Conservation (phyloP, 1,140 invertebrate genomes). For the Lanistes nyassanus region DNA sequence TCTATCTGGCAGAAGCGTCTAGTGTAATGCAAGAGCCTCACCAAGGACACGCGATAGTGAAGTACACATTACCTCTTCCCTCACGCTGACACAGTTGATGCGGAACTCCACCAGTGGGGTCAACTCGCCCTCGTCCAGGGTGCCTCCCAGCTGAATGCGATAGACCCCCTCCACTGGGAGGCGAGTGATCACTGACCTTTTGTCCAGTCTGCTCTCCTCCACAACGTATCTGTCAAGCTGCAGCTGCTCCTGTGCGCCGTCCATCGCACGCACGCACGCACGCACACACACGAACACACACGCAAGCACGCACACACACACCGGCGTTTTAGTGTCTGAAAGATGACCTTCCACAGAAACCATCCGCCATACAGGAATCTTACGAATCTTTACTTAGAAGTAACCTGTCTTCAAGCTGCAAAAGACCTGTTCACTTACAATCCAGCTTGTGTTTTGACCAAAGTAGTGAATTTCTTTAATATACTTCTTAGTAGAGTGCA, state of each 20-base stretch:
- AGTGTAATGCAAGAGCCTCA: not conserved
- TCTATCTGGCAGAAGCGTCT: not conserved
- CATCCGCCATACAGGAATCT: no score
- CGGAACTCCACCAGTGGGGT: conserved; percentile 12
- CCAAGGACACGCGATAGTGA: not conserved
- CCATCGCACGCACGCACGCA: not conserved
- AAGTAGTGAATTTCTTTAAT: no score
- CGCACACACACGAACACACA: no score
- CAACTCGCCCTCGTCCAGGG: not conserved
- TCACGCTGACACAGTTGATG: not conserved
- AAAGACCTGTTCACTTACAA: no score
- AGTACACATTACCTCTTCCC: not conserved
- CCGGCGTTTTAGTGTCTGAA: not conserved
- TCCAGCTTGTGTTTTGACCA: no score
- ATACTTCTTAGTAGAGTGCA: no score
- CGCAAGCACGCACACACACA: no score
- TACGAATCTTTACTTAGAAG: no score
- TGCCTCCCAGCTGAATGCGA: conserved; percentile 2
- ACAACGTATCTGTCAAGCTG: conserved; percentile 12
- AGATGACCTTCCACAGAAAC: not conserved
- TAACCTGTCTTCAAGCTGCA: no score
- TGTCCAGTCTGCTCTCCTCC: not conserved
- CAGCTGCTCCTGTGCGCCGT: not conserved
- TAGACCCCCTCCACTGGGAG: conserved; percentile 11
- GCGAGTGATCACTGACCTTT: not conserved